A percentile compares a stretch with the other conserved stretches of the same genome.
Evolutionary conservation across 2,888 invertebrate species (phyloP).

Genomic region (Drosophila birchii): DNA sequence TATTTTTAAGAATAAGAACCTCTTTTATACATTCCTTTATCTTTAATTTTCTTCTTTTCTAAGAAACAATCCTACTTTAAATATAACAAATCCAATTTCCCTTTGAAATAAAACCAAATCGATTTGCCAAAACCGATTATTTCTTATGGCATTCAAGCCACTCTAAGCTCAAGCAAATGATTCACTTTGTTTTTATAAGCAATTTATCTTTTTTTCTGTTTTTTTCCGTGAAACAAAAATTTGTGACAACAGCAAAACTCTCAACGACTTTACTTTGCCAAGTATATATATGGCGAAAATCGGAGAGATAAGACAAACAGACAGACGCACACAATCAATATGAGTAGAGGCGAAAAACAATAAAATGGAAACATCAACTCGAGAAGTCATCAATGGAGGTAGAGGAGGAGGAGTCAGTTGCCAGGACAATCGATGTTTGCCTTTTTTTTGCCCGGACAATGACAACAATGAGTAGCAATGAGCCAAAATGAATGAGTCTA

Average conservation of each 20-base stretch:
- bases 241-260: slow-evolving; percentile 37
- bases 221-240: slow-evolving; percentile 31
- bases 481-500: slow-evolving; percentile 48
- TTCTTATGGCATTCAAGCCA: background rate
- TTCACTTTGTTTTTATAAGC: slow-evolving; percentile 46
- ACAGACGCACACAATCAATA: slow-evolving; percentile 25
- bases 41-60: background rate
- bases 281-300: slow-evolving; percentile 34
- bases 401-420: background rate
- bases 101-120: slow-evolving; percentile 8
- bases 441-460: slow-evolving; percentile 33
- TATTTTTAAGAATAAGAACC: background rate
- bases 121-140: slow-evolving; percentile 1
- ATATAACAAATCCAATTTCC: slow-evolving; percentile 1
- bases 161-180: slow-evolving; percentile 22
- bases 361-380: slow-evolving; percentile 51
- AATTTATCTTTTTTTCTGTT: slow-evolving; percentile 35
- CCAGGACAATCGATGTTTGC: slow-evolving; percentile 23
- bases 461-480: slow-evolving; percentile 58
- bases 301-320: slow-evolving; percentile 34
- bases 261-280: slow-evolving; percentile 36
- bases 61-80: background rate
- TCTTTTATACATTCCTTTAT: background rate
- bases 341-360: slow-evolving; percentile 43
- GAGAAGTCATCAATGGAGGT: slow-evolving; percentile 37